Conservation (phyloP, 2,888 invertebrate genomes). For the Apamea epomidion region DNA sequence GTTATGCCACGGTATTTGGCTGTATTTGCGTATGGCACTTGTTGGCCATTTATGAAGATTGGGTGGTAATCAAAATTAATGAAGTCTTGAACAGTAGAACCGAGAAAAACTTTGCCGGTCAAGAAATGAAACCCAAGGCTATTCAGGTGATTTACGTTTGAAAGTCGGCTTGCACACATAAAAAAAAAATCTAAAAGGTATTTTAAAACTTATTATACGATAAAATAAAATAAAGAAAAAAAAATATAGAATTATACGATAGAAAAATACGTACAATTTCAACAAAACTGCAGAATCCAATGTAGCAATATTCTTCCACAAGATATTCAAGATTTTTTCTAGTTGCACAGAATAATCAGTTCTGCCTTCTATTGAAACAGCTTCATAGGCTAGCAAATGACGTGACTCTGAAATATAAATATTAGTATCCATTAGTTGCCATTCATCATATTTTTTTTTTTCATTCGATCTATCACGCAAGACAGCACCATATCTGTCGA, state of each 20-base stretch:
- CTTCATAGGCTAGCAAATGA: conserved; percentile 80
- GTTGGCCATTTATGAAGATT: no score
- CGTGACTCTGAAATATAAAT: conserved; percentile 74
- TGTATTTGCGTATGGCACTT: no score
- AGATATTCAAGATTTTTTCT: conserved; percentile 84
- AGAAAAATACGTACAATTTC: conserved; percentile 82
- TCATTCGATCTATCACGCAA: neutral
- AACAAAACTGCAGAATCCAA: conserved; percentile 85
- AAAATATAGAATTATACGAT: no score
- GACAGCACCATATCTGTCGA: neutral
- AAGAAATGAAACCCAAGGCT: neutral
- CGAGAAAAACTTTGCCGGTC: neutral
- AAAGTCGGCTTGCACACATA: neutral
- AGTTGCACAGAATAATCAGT: conserved; percentile 87
- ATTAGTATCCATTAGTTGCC: neutral
- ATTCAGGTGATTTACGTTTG: neutral
- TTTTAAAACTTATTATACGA: neutral
- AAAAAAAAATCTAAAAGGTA: neutral
- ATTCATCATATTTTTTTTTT: neutral
- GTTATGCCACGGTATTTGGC: no score
- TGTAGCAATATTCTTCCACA: conserved; percentile 92
- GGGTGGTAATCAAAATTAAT: neutral
- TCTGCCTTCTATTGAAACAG: conserved; percentile 88
- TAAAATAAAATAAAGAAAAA: no score
- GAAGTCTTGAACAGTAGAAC: neutral